phyloP scores from a whole-genome alignment of 2,888 invertebrate genomes.

The Argyresthia albistria region DNA sequence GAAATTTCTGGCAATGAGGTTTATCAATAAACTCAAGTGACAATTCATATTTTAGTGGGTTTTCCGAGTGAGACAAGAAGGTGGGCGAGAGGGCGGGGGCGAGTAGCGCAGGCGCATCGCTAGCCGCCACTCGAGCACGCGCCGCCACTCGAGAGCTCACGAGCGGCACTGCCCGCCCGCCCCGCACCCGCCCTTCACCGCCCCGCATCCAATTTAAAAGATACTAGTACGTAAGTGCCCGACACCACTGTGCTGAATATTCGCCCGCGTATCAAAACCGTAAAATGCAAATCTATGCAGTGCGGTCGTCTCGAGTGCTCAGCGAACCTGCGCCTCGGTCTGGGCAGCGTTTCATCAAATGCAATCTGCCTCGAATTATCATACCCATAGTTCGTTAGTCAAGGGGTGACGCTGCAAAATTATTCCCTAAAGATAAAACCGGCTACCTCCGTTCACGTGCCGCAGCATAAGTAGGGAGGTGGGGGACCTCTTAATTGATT shows the following conservation, averaged over 20 bases:
- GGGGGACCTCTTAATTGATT: too few species aligned
- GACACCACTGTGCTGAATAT: conserved; percentile 61
- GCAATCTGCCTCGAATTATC: conserved; percentile 59
- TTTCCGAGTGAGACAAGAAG: neutral
- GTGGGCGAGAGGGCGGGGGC: conserved; percentile 11
- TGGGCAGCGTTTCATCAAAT: conserved; percentile 56
- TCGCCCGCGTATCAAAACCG: conserved; percentile 68
- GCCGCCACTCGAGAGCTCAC: conserved; percentile 56
- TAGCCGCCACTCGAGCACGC: conserved; percentile 57
- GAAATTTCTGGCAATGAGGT: neutral
- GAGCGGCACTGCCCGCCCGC: conserved; percentile 48
- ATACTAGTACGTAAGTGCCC: conserved; percentile 45
- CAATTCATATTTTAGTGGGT: neutral
- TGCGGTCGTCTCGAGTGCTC: conserved; percentile 61
- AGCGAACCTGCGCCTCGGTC: conserved; percentile 23
- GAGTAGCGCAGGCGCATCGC: conserved; percentile 51
- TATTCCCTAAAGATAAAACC: conserved; percentile 2
- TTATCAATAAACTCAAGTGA: neutral
- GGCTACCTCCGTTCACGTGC: conserved; percentile 11
- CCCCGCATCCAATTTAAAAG: conserved; percentile 65
- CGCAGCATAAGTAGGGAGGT: conserved; percentile 5
- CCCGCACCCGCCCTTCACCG: conserved; percentile 1
- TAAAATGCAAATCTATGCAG: conserved; percentile 71
- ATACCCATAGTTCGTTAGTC: conserved; percentile 16
- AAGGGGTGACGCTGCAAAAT: conserved; percentile 28